Percentiles rank a stretch among this genome's conserved stretches.
Conservation (phyloP, 2,888 invertebrate genomes). For the Chloromyia formosa region DNA sequence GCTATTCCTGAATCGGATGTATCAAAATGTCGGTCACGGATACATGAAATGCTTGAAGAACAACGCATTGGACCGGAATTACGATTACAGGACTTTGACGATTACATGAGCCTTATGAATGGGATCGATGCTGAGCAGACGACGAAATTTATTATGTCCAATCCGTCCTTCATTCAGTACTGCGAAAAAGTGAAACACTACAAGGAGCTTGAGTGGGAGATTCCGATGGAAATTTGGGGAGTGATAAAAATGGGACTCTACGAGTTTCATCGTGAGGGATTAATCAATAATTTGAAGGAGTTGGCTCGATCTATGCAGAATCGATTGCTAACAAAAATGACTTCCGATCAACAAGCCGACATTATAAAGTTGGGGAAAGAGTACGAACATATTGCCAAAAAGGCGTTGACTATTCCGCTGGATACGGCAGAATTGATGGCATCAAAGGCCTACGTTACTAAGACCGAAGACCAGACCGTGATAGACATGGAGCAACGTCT, state of each 20-base stretch:
- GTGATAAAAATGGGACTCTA: slow-evolving; percentile 84
- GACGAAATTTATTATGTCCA: slow-evolving; percentile 72
- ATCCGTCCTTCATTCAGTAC: slow-evolving; percentile 73
- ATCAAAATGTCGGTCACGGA: slow-evolving; percentile 69
- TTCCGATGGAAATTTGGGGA: slow-evolving; percentile 67
- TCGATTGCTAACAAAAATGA: slow-evolving; percentile 77
- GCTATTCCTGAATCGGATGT: slow-evolving; percentile 77
- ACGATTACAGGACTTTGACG: slow-evolving; percentile 80
- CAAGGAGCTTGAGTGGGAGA: slow-evolving; percentile 70
- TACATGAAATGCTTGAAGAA: slow-evolving; percentile 73
- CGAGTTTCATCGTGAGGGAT: slow-evolving; percentile 81
- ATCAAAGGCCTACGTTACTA: slow-evolving; percentile 78
- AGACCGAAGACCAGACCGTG: slow-evolving; percentile 76
- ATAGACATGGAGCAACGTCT: slow-evolving; percentile 81
- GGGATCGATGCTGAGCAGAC: slow-evolving; percentile 70
- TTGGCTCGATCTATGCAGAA: slow-evolving; percentile 76
- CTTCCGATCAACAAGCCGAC: slow-evolving; percentile 79
- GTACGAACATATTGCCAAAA: slow-evolving; percentile 81
- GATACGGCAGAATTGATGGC: slow-evolving; percentile 89
- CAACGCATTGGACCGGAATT: slow-evolving; percentile 79
- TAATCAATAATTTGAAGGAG: slow-evolving; percentile 76
- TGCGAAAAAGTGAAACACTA: slow-evolving; percentile 70
- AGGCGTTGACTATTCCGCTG: slow-evolving; percentile 79
- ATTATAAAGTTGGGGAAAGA: slow-evolving; percentile 86
- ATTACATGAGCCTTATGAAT: slow-evolving; percentile 79